Evolutionary conservation across 2,113 vertebrate species (phyloP).

Genomic region (Atlantisia rogersi): DNA sequence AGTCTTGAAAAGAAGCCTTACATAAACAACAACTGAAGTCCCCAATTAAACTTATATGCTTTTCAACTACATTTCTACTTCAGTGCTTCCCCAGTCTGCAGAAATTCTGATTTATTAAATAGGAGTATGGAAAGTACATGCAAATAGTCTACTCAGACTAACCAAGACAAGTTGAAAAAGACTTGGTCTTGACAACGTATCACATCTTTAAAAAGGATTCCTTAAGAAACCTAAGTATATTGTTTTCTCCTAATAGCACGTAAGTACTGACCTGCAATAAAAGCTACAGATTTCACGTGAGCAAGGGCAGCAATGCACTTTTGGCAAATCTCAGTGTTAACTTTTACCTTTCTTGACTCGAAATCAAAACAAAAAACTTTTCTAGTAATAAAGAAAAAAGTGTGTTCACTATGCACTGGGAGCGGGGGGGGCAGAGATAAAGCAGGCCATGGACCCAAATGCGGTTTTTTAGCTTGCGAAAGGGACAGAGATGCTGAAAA

Average conservation of each 20-base stretch:
- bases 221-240: background rate
- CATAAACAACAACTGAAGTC: background rate
- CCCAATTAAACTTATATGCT: background rate
- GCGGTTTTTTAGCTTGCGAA: background rate
- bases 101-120: background rate
- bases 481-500: background rate
- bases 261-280: background rate
- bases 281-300: background rate
- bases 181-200: background rate
- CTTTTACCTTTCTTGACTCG: background rate
- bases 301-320: background rate
- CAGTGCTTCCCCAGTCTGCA: background rate
- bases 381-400: background rate
- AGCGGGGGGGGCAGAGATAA: too few relatives aligned
- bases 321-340: background rate
- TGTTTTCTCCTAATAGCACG: background rate
- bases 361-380: background rate
- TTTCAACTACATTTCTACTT: background rate
- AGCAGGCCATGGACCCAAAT: background rate
- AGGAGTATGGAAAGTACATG: background rate
- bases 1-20: background rate
- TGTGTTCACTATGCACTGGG: background rate
- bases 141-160: background rate
- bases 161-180: background rate
- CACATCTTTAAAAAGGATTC: background rate